Evolutionary conservation across 2,888 invertebrate species (phyloP).

Genomic region (Drosophila tanythrix): DNA sequence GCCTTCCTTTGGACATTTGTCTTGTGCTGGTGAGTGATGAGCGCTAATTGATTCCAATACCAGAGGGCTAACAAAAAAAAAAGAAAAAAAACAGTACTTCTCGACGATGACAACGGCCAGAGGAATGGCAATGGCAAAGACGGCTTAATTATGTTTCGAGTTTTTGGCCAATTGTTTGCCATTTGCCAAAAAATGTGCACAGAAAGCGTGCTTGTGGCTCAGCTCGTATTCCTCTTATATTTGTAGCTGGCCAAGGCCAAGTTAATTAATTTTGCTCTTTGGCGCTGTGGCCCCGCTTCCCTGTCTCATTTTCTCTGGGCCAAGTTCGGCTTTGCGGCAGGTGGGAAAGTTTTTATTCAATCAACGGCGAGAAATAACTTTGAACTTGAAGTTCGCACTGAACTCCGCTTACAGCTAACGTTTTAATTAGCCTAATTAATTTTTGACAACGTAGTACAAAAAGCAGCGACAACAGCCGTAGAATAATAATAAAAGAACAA

Average conservation of each 20-base stretch:
- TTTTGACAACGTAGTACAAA: slow-evolving; percentile 52
- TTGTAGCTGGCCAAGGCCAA: slow-evolving; percentile 44
- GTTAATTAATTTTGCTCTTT: slow-evolving; percentile 68
- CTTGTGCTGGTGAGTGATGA: slow-evolving; percentile 34
- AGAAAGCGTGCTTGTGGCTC: slow-evolving; percentile 4
- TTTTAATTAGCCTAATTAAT: slow-evolving; percentile 79
- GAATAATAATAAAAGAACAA: slow-evolving; percentile 25
- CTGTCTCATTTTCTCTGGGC: background rate
- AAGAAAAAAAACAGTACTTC: slow-evolving; percentile 9
- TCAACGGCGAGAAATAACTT: slow-evolving; percentile 67
- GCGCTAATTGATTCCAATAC: slow-evolving; percentile 72
- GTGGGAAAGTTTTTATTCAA: slow-evolving; percentile 74
- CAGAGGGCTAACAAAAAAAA: slow-evolving; percentile 33
- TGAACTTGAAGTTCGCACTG: slow-evolving; percentile 66
- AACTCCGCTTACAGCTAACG: slow-evolving; percentile 38
- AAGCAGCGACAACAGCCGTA: slow-evolving; percentile 15
- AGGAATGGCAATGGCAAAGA: slow-evolving; percentile 12
- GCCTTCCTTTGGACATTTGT: slow-evolving; percentile 13
- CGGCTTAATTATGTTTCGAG: slow-evolving; percentile 74
- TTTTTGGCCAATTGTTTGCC: slow-evolving; percentile 64
- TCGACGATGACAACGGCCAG: slow-evolving; percentile 15
- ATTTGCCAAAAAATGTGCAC: slow-evolving; percentile 36
- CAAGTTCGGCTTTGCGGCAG: slow-evolving; percentile 33
- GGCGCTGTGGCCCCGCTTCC: slow-evolving; percentile 1
- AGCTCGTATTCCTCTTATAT: slow-evolving; percentile 14